Evolutionary conservation across 2,888 invertebrate species (phyloP), one percentile per base, ranked within the genome.

Genomic region (Nebria brevicollis): DNA sequence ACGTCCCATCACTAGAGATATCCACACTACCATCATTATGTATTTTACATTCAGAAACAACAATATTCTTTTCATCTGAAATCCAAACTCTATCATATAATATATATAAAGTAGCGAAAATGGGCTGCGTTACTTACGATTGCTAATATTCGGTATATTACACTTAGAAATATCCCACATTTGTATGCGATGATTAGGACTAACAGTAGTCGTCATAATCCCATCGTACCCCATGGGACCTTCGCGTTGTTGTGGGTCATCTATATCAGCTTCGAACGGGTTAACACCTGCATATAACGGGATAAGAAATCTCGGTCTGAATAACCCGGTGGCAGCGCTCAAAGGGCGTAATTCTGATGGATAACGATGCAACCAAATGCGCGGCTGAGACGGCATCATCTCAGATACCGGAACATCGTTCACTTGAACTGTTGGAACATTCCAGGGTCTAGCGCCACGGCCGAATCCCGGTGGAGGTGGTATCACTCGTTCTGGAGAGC

Each of bases 11-110:
- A 82, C 93, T 92, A 11, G 96, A 95, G 85, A 96, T 94, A 87
- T 95, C 95, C 84, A 96, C 94, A 87, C 95, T 95, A 42, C 95
- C 96, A 86, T 96, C 96, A 87, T 96, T 96, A 89, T 96, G 96
- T 83, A 97, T 95, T 87, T 94, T 94, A 88, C 96, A 96, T 85
- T 94, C 93, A 54, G 92, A 91, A 7, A 96, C 96, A 26, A 96
- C 94, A 65, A 96, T 90, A 86, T 96, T 96, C 85, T 93, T 93
- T 77, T 92, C 90, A 84, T 91, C 94, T 94, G 86, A 43, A 89
- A 89, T 84, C 83, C 83, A 82, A 84, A 83, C 77, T 20, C 20
- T 20, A 20, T 20, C 0, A 20, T 20, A n/a, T n/a, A n/a, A n/a
- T n/a, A n/a, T n/a, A 20, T 20, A 20, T 20, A 20, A 20, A 20